Evolutionary conservation across 35 echinoderm and acorn worm species (phyloP).

Genomic region (Eucidaris tribuloides): DNA sequence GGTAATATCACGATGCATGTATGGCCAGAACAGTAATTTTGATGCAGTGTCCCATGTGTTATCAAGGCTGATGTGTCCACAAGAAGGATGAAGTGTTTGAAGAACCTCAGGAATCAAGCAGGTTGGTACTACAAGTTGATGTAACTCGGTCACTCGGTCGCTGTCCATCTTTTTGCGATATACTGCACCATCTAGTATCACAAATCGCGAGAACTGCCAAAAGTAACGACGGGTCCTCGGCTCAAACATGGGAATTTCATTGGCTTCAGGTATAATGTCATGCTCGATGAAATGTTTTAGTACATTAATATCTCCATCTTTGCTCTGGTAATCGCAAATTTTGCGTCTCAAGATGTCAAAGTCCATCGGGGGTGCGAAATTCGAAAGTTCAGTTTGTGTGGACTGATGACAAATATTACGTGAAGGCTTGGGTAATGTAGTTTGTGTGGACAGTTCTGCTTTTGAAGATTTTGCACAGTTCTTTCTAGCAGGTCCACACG

Average conservation of each 20-base stretch:
- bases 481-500: background rate
- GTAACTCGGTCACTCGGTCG: background rate
- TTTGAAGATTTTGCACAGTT: background rate
- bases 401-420: background rate
- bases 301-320: background rate
- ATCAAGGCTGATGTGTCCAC: background rate
- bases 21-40: background rate
- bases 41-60: background rate
- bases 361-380: background rate
- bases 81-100: background rate
- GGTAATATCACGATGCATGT: background rate
- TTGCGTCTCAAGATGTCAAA: background rate
- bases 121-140: conserved; percentile 5
- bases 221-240: conserved; percentile 1
- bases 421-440: background rate
- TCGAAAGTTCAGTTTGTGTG: background rate
- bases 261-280: background rate
- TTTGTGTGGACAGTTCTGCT: background rate
- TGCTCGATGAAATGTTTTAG: conserved; percentile 1
- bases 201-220: conserved; percentile 6
- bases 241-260: conserved; percentile 7
- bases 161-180: conserved; percentile 17
- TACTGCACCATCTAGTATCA: background rate
- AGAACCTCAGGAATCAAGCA: conserved; percentile 8
- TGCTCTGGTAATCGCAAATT: background rate